Conservation (phyloP, 2,888 invertebrate genomes). For the Cetonia aurata region DNA sequence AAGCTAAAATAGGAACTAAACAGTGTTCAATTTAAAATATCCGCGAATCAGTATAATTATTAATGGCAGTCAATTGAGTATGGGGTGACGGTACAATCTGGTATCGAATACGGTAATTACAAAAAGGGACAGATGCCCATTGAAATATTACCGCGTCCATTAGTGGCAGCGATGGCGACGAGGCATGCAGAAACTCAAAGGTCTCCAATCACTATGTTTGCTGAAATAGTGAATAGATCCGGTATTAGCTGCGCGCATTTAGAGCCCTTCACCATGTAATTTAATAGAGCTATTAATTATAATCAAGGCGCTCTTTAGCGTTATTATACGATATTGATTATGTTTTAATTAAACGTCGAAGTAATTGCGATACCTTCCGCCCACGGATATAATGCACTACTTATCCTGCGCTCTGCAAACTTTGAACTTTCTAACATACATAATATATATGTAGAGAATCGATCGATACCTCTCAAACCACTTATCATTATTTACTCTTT, state of each 20-base stretch:
- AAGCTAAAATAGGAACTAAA: no score
- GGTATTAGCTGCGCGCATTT: conserved; percentile 18
- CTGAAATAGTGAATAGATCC: conserved; percentile 5
- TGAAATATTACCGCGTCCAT: conserved; percentile 4
- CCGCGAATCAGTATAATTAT: conserved; percentile 1
- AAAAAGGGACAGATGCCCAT: conserved; percentile 5
- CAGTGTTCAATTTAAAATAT: background rate
- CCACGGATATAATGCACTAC: no score
- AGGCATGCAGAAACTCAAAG: background rate
- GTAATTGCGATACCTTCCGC: no score
- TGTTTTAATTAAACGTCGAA: conserved; percentile 8
- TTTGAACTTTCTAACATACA: no score
- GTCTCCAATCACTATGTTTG: background rate
- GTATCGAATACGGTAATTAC: conserved; percentile 19
- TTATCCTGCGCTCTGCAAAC: no score
- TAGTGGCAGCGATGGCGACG: background rate
- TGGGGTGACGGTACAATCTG: background rate
- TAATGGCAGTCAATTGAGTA: conserved; percentile 17
- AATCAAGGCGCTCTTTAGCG: conserved; percentile 5
- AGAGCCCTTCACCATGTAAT: background rate
- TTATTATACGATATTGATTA: conserved; percentile 18
- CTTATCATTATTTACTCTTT: no score
- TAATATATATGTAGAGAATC: no score
- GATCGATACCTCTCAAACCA: no score
- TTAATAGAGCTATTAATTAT: conserved; percentile 26